These are phyloP conservation scores for Anabas testudineus DNA, from an alignment of 2,797 vertebrate genomes.

Conservation along the genomic window DNA sequence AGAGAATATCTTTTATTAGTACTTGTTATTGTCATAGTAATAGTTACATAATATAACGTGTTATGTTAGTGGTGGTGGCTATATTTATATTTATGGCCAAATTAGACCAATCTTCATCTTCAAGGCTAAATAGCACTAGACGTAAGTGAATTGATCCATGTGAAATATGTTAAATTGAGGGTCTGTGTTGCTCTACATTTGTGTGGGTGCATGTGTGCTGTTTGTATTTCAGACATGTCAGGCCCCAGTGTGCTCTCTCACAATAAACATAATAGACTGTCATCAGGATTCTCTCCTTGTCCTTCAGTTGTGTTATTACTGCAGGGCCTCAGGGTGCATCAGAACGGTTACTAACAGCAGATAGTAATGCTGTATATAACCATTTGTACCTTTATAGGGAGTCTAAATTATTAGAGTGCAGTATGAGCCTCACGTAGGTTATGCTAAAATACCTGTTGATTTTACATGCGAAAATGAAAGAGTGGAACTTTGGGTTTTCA, in stretches of 20 bases:
- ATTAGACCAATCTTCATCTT: not conserved
- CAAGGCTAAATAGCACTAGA: not conserved
- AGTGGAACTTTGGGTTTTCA: slow-evolving; percentile 54
- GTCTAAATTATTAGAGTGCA: slow-evolving; percentile 65
- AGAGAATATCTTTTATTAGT: too few species aligned
- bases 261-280: slow-evolving; percentile 60
- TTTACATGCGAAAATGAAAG: slow-evolving; percentile 59
- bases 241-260: slow-evolving; percentile 33
- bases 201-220: slow-evolving; percentile 3
- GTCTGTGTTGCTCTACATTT: not conserved
- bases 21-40: not conserved
- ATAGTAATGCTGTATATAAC: slow-evolving; percentile 53
- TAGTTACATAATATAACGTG: not conserved
- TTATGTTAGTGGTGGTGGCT: not conserved
- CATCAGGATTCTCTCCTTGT: slow-evolving; percentile 64
- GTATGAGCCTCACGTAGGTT: slow-evolving; percentile 49
- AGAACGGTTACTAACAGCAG: slow-evolving; percentile 57
- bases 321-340: slow-evolving; percentile 56
- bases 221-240: slow-evolving; percentile 26
- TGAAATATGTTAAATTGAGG: slow-evolving; percentile 2
- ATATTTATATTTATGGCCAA: not conserved
- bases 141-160: not conserved
- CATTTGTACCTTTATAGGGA: slow-evolving; percentile 48
- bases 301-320: slow-evolving; percentile 71
- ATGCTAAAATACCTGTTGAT: slow-evolving; percentile 70